These are phyloP conservation scores for Cephalophus harveyi DNA, from an alignment of 2,113 vertebrate genomes.

Conservation along the genomic window DNA sequence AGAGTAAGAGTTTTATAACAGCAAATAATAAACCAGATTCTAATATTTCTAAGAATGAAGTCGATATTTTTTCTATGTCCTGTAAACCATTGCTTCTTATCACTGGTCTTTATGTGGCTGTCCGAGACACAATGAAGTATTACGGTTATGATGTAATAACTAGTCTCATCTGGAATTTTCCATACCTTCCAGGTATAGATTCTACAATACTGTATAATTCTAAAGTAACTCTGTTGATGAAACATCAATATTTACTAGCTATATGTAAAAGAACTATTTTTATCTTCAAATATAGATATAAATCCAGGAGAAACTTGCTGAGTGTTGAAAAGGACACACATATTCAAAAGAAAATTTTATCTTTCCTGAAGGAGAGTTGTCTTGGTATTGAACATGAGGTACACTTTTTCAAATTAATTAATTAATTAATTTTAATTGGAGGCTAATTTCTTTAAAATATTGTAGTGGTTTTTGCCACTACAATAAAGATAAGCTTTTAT, in stretches of 20 bases:
- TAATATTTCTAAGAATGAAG: background rate
- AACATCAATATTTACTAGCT: background rate
- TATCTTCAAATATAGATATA: background rate
- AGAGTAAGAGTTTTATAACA: background rate
- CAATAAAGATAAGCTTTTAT: constrained; percentile 16
- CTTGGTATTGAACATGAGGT: background rate
- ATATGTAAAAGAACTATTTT: background rate
- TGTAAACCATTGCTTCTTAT: background rate
- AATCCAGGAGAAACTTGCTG: background rate
- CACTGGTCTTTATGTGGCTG: background rate
- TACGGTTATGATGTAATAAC: background rate
- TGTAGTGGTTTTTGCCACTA: background rate
- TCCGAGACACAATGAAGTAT: background rate
- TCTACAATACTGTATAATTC: background rate
- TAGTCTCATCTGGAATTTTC: background rate
- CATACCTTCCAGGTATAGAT: background rate
- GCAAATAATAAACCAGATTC: background rate
- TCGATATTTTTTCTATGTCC: background rate
- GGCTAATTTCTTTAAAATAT: background rate
- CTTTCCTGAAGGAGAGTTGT: background rate
- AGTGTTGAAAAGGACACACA: background rate
- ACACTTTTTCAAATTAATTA: background rate
- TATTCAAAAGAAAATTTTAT: background rate
- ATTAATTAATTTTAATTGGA: background rate
- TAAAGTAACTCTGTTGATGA: background rate